A percentile compares a stretch with the other conserved stretches of the same genome.
These are phyloP conservation scores for Protobothrops mucrosquamatus DNA, from an alignment of 2,113 vertebrate species.

Conservation along the genomic window DNA sequence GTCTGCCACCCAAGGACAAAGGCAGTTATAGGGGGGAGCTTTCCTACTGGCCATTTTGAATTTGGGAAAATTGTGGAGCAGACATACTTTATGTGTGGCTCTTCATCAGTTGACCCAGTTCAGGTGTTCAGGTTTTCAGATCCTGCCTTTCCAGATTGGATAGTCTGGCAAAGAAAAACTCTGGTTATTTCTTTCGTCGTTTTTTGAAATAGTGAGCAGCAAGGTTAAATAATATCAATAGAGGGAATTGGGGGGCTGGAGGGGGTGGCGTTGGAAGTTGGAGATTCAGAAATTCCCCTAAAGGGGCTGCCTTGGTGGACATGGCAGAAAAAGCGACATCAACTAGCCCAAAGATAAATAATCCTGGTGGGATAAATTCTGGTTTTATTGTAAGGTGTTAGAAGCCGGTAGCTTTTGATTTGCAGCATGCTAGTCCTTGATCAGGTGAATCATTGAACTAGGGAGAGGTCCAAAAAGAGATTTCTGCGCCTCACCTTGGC, in stretches of 20 bases:
- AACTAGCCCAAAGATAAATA: too few relatives aligned
- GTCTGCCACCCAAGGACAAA: background rate
- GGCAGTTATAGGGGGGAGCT: background rate
- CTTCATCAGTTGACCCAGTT: background rate
- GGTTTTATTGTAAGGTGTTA: too few relatives aligned
- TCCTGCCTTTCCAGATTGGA: background rate
- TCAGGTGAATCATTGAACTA: too few relatives aligned
- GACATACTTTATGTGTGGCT: background rate
- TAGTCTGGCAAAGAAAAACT: background rate
- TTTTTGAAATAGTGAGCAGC: background rate
- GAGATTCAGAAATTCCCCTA: background rate
- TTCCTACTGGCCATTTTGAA: background rate
- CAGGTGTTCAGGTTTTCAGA: background rate
- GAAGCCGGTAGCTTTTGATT: too few relatives aligned
- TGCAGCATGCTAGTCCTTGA: too few relatives aligned
- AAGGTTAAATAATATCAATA: background rate
- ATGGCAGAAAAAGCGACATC: too few relatives aligned
- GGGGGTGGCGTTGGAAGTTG: background rate
- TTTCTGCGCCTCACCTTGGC: too few relatives aligned
- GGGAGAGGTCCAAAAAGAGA: too few relatives aligned
- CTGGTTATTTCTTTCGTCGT: background rate
- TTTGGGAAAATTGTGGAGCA: background rate
- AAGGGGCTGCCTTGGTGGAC: background rate
- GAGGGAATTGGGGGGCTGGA: background rate
- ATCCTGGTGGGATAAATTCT: too few relatives aligned